phyloP scores from a whole-genome alignment of 1,140 invertebrate species.

The Eueides isabella region DNA sequence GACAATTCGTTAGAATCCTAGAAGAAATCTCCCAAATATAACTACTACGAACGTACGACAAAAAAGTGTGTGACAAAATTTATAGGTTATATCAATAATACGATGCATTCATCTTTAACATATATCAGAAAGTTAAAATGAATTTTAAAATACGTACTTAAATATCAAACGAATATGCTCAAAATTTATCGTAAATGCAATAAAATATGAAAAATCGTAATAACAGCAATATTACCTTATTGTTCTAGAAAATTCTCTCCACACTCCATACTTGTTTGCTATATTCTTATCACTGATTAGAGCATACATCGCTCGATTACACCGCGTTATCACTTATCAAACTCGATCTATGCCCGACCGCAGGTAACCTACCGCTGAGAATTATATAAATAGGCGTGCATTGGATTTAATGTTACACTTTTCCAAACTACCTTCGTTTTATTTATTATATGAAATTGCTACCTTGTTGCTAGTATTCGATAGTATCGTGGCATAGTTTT shows the following conservation, averaged over 20 bases:
- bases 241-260: conserved; percentile 59
- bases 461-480: background rate
- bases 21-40: too few species aligned
- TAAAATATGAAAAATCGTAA: background rate
- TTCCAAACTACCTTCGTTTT: conserved; percentile 38
- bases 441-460: background rate
- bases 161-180: background rate
- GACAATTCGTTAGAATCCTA: too few species aligned
- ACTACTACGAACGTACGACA: background rate
- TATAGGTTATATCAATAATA: background rate
- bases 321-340: conserved; percentile 69
- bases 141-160: background rate
- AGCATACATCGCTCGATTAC: conserved; percentile 73
- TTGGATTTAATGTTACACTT: background rate
- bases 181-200: background rate
- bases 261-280: conserved; percentile 65
- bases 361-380: conserved; percentile 30
- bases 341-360: conserved; percentile 59
- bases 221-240: conserved; percentile 53
- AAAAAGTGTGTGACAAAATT: background rate
- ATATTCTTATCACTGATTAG: conserved; percentile 74
- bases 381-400: conserved; percentile 7
- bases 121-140: background rate
- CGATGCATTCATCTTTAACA: background rate
- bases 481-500: background rate